Conservation (phyloP, 2,113 vertebrate species). For the Cyprinodon brontotheroides region DNA sequence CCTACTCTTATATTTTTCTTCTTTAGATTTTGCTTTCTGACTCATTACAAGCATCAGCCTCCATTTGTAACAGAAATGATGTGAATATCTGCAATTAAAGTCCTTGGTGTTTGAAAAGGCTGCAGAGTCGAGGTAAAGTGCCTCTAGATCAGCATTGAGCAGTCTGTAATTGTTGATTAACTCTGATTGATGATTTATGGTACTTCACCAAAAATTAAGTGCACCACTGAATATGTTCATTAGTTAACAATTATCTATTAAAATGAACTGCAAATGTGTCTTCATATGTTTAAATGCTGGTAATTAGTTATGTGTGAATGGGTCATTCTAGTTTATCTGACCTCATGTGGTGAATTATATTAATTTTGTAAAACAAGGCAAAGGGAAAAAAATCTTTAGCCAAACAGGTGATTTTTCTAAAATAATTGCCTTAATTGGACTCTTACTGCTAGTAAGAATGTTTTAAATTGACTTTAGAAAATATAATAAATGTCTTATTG, state of each 20-base stretch:
- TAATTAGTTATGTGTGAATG: not conserved
- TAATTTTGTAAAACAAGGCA: not conserved
- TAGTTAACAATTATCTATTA: not conserved
- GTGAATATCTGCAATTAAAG: slow-evolving; percentile 47
- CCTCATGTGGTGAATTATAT: not conserved
- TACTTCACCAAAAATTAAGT: slow-evolving; percentile 10
- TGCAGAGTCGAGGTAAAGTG: slow-evolving; percentile 22
- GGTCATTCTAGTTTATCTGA: not conserved
- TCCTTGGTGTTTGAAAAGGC: not conserved
- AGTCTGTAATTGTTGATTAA: slow-evolving; percentile 27
- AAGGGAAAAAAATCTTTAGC: not conserved
- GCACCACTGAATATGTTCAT: not conserved
- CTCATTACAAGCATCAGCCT: not conserved
- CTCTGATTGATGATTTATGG: slow-evolving; percentile 25
- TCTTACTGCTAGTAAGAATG: not conserved
- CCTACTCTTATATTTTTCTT: not conserved
- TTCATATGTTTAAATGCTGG: not conserved
- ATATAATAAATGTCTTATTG: not conserved
- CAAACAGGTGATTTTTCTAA: not conserved
- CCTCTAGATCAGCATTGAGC: slow-evolving; percentile 16
- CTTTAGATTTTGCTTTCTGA: not conserved
- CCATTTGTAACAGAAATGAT: not conserved
- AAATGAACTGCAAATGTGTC: not conserved
- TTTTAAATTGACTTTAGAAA: not conserved
- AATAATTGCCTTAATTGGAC: not conserved